Evolutionary conservation across 1,140 invertebrate species (phyloP), one percentile per base, ranked within the genome.

Genomic region (Coptotermes formosanus): DNA sequence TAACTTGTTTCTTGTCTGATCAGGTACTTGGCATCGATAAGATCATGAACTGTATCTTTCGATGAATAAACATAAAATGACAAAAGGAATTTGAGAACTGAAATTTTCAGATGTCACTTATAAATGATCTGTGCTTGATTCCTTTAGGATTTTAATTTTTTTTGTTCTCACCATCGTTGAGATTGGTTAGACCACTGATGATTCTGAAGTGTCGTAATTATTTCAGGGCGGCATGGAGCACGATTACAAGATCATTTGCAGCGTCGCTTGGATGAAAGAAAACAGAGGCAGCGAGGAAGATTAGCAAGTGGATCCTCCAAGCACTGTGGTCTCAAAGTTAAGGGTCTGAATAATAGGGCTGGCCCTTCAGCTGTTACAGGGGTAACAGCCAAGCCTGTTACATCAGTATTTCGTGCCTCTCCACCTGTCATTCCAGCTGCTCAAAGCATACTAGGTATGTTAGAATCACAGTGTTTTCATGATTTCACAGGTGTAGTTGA

Each of bases 161-260:
- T 19, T 38, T 38, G 4, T 38, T 38, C 38, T 38, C 38, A 38
- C 38, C 38, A 38, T 38, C 38, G 2, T 55, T 0, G 21, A 55
- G 48, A 48, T 48, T 19, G 12, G 6, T 55, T 55, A 16, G 19
- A 55, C 52, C 16, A 21, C 52, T 55, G 52, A 55, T 55, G 52
- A 55, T 21, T 55, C 19, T 55, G 52, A 55, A 55, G 14, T 55
- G 19, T 48, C 3, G 16, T 55, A 21, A 19, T 52, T 69, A 21
- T 87, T 59, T 48, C 91, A 87, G 88, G 88, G 23, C 90, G 92
- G 86, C 92, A 92, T 88, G 91, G 92, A 84, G 92, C 91, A 52
- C 92, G 93, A 87, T 89, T 94, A 83, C 92, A 93, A 86, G 93
- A 94, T 88, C 93, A 93, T 88, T 88, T 94, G 32, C 92, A 93